Evolutionary conservation across 2,797 vertebrate species (phyloP), one percentile per base, ranked within the genome.

Genomic region (Anas bahamensis): DNA sequence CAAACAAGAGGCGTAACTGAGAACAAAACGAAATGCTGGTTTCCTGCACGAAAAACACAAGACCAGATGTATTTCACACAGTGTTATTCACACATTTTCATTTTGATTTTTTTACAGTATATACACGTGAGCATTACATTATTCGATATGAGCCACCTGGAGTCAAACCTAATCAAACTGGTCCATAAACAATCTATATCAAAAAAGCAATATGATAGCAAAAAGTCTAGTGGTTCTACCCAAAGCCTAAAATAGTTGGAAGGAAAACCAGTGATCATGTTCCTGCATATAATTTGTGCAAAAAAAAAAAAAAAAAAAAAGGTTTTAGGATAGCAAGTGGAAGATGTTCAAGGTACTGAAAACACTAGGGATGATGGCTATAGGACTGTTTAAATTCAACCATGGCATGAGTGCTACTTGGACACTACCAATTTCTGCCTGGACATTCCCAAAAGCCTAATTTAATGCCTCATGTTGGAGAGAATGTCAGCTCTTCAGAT

Each of bases 71-170:
- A 97, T 97, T 98, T 98, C 97, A 98, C 97, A 98, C 97, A 97
- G 96, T 98, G 97, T 98, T 98, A 98, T 98, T 98, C 97, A 98
- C 97, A 98, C 97, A 97, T 96, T 97, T 98, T 97, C 97, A 97
- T 97, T 97, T 97, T 88, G 96, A 94, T 50, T 97, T 98, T 98
- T 98, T 98, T 98, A 98, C 98, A 98, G 96, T 98, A 98, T 98
- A 97, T 98, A 98, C 98, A 98, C 22, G 91, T 98, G 97, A 98
- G 98, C 95, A 96, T 97, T 97, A 98, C 98, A 98, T 97, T 97
- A 97, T 97, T 97, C 94, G 96, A 87, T 97, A 97, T 53, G 96
- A 98, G 97, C 96, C 96, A 97, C 95, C 96, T 96, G 95, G 94
- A 97, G 97, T 96, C 95, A 97, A 97, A 96, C 93, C 97, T 97